Evolutionary conservation across 2,113 vertebrate species (phyloP), one percentile per base, ranked within the genome.

Genomic region (Pygoscelis adeliae): DNA sequence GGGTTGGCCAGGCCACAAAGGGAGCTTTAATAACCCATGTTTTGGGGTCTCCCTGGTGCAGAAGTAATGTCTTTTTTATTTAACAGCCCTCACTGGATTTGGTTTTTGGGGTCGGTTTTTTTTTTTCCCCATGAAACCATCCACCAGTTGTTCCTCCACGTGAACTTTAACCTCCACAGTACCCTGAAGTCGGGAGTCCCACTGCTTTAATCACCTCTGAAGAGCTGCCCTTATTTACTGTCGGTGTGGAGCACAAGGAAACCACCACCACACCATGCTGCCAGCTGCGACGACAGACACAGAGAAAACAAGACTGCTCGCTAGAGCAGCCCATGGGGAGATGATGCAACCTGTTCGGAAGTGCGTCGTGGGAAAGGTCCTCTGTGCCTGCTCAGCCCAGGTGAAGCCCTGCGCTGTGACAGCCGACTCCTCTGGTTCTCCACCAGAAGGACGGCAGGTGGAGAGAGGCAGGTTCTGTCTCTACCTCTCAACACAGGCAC

Each of bases 91-190:
- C 5, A 1, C 7, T 55, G 42, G 36, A 74, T 42, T 15, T 58
- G 20, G 0, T 3, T 36, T 61, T 69, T 4, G 15, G 30, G 8
- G 1, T 3, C 47, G 2, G 1, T 0, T 2, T 21, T 16, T 38
- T 20, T 40, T n/a, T 38, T 15, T 5, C 5, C 2, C 26, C 25
- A 69, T 16, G 0, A 87, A 65, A 73, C 49, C 22, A 62, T 11
- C 13, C 67, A 53, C 25, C 7, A 56, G 16, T 2, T 70, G 50
- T 44, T 59, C 36, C 7, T 73, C 59, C 12, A 56, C 0, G 0
- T 38, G 30, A 90, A 55, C 6, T 86, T 36, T n/a, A 47, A 53
- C 27, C 49, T 46, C 17, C 49, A 25, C 32, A 69, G 29, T 7
- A 77, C 50, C 11, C 21, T 49, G 11, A 81, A 84, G 34, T 7